A percentile compares a stretch with the other conserved stretches of the same genome.
Evolutionary conservation across 1,140 invertebrate species (phyloP).

Genomic region (Melipona quadrifasciata): DNA sequence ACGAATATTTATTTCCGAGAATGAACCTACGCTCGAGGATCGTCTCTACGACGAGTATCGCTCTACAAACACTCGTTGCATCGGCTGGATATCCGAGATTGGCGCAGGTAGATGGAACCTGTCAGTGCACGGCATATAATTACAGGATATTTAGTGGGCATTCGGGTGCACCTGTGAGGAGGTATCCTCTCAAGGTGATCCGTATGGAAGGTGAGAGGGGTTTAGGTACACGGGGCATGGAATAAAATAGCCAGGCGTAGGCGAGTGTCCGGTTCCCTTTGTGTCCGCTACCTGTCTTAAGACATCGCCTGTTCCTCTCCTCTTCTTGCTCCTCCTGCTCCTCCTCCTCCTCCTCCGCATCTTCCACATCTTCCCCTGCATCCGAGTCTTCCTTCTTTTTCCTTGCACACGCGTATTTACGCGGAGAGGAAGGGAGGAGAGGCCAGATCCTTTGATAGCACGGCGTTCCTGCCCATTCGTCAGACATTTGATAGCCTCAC

Average conservation of each 20-base stretch:
- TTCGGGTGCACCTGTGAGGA: conserved; percentile 71
- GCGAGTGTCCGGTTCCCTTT: conserved; percentile 80
- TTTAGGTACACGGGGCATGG: conserved; percentile 58
- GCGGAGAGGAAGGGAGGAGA: conserved; percentile 56
- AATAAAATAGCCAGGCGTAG: conserved; percentile 75
- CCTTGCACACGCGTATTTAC: conserved; percentile 62
- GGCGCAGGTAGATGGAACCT: conserved; percentile 67
- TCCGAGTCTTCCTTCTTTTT: conserved; percentile 55
- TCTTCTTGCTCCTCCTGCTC: conserved; percentile 43
- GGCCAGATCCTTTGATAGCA: conserved; percentile 79
- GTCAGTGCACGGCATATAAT: conserved; percentile 69
- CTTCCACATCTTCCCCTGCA: conserved; percentile 33
- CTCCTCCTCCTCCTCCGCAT: conserved; percentile 16
- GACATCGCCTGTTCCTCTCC: conserved; percentile 70
- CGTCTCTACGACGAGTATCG: background rate
- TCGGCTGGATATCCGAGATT: conserved; percentile 68
- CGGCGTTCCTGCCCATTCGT: conserved; percentile 80
- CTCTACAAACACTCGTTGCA: conserved; percentile 4
- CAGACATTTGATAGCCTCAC: conserved; percentile 81
- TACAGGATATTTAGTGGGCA: conserved; percentile 73
- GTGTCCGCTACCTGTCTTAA: conserved; percentile 80
- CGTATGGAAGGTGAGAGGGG: conserved; percentile 44
- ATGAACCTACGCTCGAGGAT: background rate
- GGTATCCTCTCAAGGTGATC: conserved; percentile 53
- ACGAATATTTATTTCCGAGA: background rate